phyloP scores from a whole-genome alignment of 2,888 invertebrate genomes.

The Merodon equestris region DNA sequence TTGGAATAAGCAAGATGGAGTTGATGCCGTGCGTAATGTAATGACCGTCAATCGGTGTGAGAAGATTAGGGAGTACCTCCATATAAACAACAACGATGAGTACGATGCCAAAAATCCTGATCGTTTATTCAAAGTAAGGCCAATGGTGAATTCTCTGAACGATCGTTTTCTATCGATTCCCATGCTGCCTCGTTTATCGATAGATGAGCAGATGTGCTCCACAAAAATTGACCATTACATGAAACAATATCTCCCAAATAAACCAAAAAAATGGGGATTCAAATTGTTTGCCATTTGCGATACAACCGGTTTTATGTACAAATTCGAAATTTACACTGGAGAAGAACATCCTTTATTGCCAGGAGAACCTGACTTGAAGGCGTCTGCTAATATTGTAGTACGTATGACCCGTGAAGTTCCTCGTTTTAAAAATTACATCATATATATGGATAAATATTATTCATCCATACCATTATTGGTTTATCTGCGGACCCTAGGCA shows the following conservation, averaged over 20 bases:
- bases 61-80: conserved; percentile 56
- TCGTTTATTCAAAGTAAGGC: conserved; percentile 54
- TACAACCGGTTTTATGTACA: conserved; percentile 65
- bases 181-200: conserved; percentile 42
- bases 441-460: conserved; percentile 35
- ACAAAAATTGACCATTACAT: conserved; percentile 48
- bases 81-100: conserved; percentile 54
- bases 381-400: conserved; percentile 66
- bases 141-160: conserved; percentile 44
- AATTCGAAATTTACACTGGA: conserved; percentile 67
- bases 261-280: conserved; percentile 70
- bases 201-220: conserved; percentile 37
- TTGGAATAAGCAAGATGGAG: conserved; percentile 50
- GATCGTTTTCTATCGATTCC: conserved; percentile 42
- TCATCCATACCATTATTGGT: conserved; percentile 33
- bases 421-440: conserved; percentile 31
- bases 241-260: conserved; percentile 54
- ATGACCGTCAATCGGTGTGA: conserved; percentile 51
- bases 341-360: conserved; percentile 54
- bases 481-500: conserved; percentile 38
- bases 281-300: conserved; percentile 68
- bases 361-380: conserved; percentile 54
- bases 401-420: conserved; percentile 55
- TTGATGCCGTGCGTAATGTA: conserved; percentile 57
- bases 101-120: conserved; percentile 54